Conservation (phyloP, 37 sponge, comb jelly and placozoan genomes). For the Beroe ovata region DNA sequence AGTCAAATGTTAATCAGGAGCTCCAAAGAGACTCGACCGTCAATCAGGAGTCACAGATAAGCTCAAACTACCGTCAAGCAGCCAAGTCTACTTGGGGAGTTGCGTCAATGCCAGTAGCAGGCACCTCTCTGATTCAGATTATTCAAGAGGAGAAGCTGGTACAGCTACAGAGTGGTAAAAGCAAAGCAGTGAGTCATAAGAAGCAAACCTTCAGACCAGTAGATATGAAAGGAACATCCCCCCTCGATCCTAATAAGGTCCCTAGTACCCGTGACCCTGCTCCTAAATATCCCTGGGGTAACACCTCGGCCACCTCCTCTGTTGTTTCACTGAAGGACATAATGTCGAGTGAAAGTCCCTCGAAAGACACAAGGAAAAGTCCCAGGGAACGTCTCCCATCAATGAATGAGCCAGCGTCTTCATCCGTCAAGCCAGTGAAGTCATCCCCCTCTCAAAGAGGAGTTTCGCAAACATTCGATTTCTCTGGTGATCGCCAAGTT, state of each 20-base stretch:
- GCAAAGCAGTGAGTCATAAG: too few species aligned
- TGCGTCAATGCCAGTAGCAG: neutral
- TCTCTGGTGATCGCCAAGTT: neutral
- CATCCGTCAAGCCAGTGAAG: neutral
- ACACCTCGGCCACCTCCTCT: neutral
- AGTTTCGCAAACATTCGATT: slow-evolving; percentile 11
- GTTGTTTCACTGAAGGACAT: slow-evolving; percentile 24
- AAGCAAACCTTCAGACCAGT: too few species aligned
- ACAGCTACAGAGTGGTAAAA: too few species aligned
- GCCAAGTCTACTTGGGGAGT: neutral
- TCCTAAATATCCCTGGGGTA: neutral
- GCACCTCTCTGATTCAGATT: neutral
- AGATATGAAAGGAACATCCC: too few species aligned
- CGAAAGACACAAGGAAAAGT: neutral
- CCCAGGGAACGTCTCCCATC: neutral
- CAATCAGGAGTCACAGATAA: neutral
- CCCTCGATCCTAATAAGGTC: too few species aligned
- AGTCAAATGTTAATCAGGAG: neutral
- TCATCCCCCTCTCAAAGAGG: neutral
- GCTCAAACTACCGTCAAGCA: too few species aligned
- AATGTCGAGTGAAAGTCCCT: neutral
- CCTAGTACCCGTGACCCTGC: too few species aligned
- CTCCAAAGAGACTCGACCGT: neutral
- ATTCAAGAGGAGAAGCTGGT: slow-evolving; percentile 14
- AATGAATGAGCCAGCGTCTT: neutral